phyloP scores from a whole-genome alignment of 2,113 vertebrate species.

The Gallinago undulata region DNA sequence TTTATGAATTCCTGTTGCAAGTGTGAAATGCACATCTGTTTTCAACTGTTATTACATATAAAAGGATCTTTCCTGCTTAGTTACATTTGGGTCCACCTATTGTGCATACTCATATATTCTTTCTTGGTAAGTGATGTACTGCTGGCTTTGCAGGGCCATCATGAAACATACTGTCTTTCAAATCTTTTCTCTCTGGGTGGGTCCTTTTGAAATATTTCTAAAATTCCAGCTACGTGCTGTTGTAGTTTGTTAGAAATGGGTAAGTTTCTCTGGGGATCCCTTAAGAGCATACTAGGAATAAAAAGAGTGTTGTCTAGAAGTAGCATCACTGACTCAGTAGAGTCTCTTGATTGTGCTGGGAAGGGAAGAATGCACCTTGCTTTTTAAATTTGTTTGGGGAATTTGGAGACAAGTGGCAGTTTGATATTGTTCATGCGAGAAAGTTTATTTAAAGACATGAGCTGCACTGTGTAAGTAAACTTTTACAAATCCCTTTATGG shows the following conservation, averaged over 20 bases:
- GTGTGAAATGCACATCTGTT: neutral
- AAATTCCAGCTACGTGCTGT: neutral
- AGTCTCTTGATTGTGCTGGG: neutral
- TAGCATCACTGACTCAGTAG: neutral
- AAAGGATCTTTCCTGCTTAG: neutral
- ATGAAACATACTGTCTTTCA: neutral
- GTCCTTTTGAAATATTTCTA: neutral
- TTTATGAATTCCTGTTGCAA: neutral
- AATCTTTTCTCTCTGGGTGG: neutral
- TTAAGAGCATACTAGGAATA: neutral
- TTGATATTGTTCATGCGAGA: neutral
- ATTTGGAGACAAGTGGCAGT: neutral
- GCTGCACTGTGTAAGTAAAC: neutral
- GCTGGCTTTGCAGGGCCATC: neutral
- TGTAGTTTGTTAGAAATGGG: neutral
- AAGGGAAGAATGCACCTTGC: neutral
- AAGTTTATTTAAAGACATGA: slow-evolving; percentile 21
- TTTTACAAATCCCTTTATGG: slow-evolving; percentile 31
- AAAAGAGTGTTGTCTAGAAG: neutral
- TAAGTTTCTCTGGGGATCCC: neutral
- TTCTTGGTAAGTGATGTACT: neutral
- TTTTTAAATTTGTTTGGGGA: slow-evolving; percentile 1
- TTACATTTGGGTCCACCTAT: neutral
- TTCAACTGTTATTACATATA: neutral
- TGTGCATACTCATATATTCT: neutral